A percentile compares a stretch with the other conserved stretches of the same genome.
Conservation (phyloP, 2,888 invertebrate genomes). For the Epinotia brunnichana region DNA sequence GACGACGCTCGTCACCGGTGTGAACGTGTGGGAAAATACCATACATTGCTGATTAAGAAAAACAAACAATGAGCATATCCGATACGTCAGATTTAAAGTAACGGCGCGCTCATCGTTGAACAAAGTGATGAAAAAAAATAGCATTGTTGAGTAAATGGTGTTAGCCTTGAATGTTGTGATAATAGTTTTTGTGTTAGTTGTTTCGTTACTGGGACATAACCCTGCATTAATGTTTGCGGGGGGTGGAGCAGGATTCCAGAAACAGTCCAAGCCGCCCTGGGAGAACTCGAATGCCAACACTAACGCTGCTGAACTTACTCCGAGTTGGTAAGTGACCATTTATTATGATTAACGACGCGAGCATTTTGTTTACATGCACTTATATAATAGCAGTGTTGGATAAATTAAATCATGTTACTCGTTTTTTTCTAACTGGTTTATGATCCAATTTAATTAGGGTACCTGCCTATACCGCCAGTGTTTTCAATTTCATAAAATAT, state of each 20-base stretch:
- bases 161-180: conserved; percentile 41
- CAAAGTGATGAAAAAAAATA: conserved; percentile 29
- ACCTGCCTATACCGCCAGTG: no score
- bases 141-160: conserved; percentile 29
- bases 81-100: conserved; percentile 35
- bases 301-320: conserved; percentile 59
- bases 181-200: conserved; percentile 45
- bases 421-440: no score
- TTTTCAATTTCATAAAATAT: no score
- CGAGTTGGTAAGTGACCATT: conserved; percentile 64
- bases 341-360: conserved; percentile 27
- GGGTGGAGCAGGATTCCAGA: conserved; percentile 76
- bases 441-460: no score
- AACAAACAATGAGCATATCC: conserved; percentile 46
- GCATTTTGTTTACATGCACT: conserved; percentile 18
- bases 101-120: background rate
- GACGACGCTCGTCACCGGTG: conserved; percentile 46
- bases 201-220: conserved; percentile 43
- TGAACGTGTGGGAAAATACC: conserved; percentile 43
- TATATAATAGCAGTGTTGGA: conserved; percentile 5
- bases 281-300: conserved; percentile 59
- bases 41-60: conserved; percentile 50
- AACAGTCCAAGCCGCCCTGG: conserved; percentile 77
- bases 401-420: no score
- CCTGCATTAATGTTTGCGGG: conserved; percentile 72